Conservation (phyloP, 2,113 vertebrate species). For the Paralichthys olivaceus region DNA sequence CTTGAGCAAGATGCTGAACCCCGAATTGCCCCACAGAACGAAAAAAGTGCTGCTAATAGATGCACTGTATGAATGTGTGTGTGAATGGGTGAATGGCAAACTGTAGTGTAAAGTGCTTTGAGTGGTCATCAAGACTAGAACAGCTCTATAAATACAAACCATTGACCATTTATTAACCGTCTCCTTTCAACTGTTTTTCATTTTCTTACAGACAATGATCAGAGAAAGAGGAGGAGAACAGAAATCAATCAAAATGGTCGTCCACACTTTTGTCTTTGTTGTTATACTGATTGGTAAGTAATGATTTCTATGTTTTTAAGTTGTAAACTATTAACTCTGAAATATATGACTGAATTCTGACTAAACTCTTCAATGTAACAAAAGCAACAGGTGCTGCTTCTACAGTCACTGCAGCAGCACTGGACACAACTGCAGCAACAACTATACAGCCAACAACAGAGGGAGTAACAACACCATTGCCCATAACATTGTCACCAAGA, state of each 20-base stretch:
- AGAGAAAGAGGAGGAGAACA: not conserved
- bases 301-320: not conserved
- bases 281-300: conserved; percentile 31
- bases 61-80: too few relatives aligned
- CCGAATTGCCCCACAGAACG: too few relatives aligned
- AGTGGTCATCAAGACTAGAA: too few relatives aligned
- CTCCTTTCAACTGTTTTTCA: not conserved
- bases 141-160: too few relatives aligned
- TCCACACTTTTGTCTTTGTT: not conserved
- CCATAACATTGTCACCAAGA: not conserved
- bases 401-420: too few relatives aligned
- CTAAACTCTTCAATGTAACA: not conserved
- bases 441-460: not conserved
- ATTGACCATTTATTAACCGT: not conserved
- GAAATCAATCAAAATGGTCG: conserved; percentile 8
- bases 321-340: not conserved
- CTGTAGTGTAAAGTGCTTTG: too few relatives aligned
- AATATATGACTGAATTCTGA: not conserved
- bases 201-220: conserved; percentile 18
- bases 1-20: too few relatives aligned
- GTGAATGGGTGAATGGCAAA: too few relatives aligned
- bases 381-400: too few relatives aligned
- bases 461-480: not conserved
- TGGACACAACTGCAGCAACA: too few relatives aligned
- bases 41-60: too few relatives aligned